These are phyloP conservation scores for Spatula versicolor DNA, from an alignment of 2,797 vertebrate species.

Conservation along the genomic window DNA sequence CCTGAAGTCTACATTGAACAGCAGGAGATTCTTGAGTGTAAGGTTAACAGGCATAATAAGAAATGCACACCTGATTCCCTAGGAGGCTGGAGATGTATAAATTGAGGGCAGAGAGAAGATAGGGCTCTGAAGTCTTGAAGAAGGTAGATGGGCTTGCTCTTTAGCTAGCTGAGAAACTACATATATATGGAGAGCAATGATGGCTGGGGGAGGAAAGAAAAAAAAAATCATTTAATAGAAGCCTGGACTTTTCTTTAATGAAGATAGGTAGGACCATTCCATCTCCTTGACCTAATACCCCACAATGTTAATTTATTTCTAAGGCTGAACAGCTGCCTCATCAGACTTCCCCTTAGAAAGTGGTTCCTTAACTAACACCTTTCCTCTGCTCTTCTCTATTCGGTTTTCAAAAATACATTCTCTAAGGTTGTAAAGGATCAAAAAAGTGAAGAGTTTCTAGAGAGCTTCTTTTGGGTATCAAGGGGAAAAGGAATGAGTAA, in stretches of 20 bases:
- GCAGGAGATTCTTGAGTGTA: conserved; percentile 20
- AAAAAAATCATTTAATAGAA: neutral
- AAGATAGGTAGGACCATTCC: neutral
- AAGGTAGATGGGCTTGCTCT: neutral
- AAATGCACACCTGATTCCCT: neutral
- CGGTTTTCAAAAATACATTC: neutral
- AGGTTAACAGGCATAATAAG: neutral
- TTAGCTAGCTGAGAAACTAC: neutral
- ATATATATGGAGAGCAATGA: neutral
- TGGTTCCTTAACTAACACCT: neutral
- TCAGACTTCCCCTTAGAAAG: neutral
- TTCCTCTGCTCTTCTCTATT: neutral
- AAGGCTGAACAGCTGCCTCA: neutral
- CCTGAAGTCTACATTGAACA: conserved; percentile 26
- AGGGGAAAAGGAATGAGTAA: neutral
- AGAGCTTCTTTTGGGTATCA: neutral
- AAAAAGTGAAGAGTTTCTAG: neutral
- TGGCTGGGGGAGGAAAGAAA: neutral
- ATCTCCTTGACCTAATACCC: neutral
- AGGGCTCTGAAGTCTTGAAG: neutral
- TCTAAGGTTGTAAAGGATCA: neutral
- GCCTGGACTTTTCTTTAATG: neutral
- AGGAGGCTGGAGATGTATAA: neutral
- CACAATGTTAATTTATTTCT: conserved; percentile 5
- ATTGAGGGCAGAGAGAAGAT: neutral